Evolutionary conservation across 2,888 invertebrate genomes (phyloP), one percentile per base, ranked within the genome.

Genomic region (Mesorhabditis sp.): DNA sequence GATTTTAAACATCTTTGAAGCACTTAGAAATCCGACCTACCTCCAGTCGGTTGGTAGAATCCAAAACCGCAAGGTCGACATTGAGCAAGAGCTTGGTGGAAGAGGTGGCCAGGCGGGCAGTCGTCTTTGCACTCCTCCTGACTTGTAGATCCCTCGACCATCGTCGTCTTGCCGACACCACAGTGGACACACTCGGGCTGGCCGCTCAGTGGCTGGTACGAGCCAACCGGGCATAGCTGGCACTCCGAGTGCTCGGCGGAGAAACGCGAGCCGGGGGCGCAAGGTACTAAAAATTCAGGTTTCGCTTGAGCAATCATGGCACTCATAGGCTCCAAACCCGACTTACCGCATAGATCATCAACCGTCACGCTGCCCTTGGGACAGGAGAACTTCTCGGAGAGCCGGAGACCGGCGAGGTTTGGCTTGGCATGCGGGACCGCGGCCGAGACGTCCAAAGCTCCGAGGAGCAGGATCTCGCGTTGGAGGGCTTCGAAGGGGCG

Each of bases 341-440:
- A 72, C 89, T 88, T 89, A 92, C 92, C 95, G 87, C 95, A 95
- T 86, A 93, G 92, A 69, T 94, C 93, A 63, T 93, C 92, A 90
- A 93, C 92, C 0, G 94, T 93, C 43, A 96, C 95, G 88, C 95
- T 93, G 68, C 95, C 95, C 79, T 91, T 90, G 0, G 93, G 93
- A 85, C 96, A 97, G 68, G 93, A 92, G 84, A 94, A 95, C 86
- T 94, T 93, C 0, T 94, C 94, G 74, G 91, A 90, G n/a, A 96
- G 88, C 43, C 90, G 88, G 71, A 96, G 88, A 4, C 94, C 93
- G 7, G 93, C 92, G 70, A 95, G 93, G 87, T 95, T 95, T 0
- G 95, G 94, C 0, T 93, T 92, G 0, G 95, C 95, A 85, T 95
- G 95, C 15, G 95, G 95, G 61, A 85, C 74, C 45, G 83, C 79